Base-by-base conservation (phyloP, 1,140 invertebrate genomes). In the Drosophila virilis region DNA sequence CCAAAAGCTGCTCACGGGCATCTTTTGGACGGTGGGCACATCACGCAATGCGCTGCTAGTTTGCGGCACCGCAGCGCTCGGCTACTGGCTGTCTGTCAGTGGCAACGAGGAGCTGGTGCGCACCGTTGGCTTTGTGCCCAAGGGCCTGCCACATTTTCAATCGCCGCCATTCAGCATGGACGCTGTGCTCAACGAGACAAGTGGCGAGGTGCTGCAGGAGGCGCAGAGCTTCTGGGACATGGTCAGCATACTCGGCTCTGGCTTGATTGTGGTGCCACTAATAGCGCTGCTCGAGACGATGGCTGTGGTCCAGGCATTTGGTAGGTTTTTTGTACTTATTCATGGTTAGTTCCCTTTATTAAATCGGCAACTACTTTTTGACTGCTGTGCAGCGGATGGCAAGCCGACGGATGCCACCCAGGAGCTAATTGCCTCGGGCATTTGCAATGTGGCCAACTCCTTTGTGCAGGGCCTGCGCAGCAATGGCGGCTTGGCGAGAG, bases 391-490 rank as follows among this genome's bases (percentile, higher is more conserved):
- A 92, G 91, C 96, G 8, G 95, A 96, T 84, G 96, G 96, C n/a
- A 95, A 96, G 76, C 94, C 96, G 46, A 95, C 97, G 7, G 97
- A 98, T 92, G 96, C 96, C 6, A 97, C 96, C 9, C 97, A 97
- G 92, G 97, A 98, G 93, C 94, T 98, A 79, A 94, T 97, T 71
- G 96, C 97, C 1, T 94, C 97, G 40, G 97, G 97, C 38, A 79
- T 96, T 6, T 95, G 95, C 66, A 98, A 98, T 92, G 94, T 99
- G 61, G 95, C 96, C 37, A 98, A 97, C 91, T 97, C 97, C 1
- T 98, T 99, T 93, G 95, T 98, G 67, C 96, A 96, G 93, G 93
- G 96, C 0, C 97, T 96, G 91, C 98, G 98, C 12, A 95, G 97
- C 5, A 97, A 97, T 35, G 98, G 97, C 40, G 97, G 96, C 38